These are phyloP conservation scores for Fukomys damarensis DNA, from an alignment of 2,113 vertebrate species.

Conservation along the genomic window DNA sequence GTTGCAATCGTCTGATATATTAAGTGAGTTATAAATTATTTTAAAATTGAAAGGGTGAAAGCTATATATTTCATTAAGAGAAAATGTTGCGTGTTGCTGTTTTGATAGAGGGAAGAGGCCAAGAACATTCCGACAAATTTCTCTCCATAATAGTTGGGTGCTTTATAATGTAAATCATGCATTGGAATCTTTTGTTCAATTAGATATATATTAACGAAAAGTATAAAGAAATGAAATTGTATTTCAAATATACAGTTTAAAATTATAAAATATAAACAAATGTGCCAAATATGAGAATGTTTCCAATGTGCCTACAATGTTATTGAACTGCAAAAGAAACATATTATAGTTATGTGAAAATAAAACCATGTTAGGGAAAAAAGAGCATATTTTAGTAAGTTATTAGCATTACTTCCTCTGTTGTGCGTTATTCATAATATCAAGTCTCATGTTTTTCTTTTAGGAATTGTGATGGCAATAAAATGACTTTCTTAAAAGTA, in stretches of 20 bases:
- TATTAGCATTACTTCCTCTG: neutral
- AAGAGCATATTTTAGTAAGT: neutral
- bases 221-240: neutral
- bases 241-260: neutral
- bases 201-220: neutral
- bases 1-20: neutral
- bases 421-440: neutral
- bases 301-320: neutral
- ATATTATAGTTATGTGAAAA: neutral
- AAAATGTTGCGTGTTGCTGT: neutral
- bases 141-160: neutral
- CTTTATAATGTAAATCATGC: neutral
- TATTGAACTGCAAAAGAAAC: neutral
- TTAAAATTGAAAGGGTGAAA: neutral
- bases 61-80: neutral
- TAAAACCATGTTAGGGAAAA: neutral
- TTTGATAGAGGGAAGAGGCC: neutral
- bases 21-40: neutral
- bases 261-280: neutral
- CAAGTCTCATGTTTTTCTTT: neutral
- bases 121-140: neutral
- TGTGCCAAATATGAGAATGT: neutral
- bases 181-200: neutral
- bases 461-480: neutral
- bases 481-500: neutral